Evolutionary conservation across 2,797 vertebrate species (phyloP).

Genomic region (Muscicapa striata): DNA sequence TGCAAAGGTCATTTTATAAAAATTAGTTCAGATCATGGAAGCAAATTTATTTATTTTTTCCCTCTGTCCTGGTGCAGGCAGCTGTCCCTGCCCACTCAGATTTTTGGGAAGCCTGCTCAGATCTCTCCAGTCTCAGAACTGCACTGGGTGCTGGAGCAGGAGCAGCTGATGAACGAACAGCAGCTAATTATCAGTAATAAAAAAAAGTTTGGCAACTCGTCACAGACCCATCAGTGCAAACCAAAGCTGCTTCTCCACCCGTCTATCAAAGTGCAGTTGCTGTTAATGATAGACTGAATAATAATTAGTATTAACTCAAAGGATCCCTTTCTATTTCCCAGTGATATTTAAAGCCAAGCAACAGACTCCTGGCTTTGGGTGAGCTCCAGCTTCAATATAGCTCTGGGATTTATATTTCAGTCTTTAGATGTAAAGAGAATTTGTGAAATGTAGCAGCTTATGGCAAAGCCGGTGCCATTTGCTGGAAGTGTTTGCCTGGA

Average conservation of each 20-base stretch:
- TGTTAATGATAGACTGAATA: constrained; percentile 29
- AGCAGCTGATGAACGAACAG: constrained; percentile 12
- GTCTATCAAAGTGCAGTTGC: constrained; percentile 19
- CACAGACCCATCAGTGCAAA: neutral
- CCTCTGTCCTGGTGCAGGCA: neutral
- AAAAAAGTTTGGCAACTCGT: constrained; percentile 50
- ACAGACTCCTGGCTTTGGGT: neutral
- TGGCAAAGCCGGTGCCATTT: neutral
- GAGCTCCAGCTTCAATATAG: neutral
- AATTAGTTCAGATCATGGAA: neutral
- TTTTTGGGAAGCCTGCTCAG: neutral
- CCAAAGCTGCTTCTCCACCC: constrained; percentile 12
- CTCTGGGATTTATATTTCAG: neutral
- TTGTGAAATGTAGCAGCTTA: neutral
- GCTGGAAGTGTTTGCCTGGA: neutral
- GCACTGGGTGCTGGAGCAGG: neutral
- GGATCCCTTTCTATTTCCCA: neutral
- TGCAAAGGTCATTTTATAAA: neutral
- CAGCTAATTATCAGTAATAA: constrained; percentile 19
- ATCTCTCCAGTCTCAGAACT: neutral
- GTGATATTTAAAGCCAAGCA: neutral
- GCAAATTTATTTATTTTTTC: rapidly evolving
- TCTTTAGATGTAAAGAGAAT: neutral
- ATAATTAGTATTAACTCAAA: constrained; percentile 14
- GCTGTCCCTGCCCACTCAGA: neutral